These are phyloP conservation scores for Dastarcus helophoroides DNA, from an alignment of 2,888 invertebrate genomes.

Conservation along the genomic window DNA sequence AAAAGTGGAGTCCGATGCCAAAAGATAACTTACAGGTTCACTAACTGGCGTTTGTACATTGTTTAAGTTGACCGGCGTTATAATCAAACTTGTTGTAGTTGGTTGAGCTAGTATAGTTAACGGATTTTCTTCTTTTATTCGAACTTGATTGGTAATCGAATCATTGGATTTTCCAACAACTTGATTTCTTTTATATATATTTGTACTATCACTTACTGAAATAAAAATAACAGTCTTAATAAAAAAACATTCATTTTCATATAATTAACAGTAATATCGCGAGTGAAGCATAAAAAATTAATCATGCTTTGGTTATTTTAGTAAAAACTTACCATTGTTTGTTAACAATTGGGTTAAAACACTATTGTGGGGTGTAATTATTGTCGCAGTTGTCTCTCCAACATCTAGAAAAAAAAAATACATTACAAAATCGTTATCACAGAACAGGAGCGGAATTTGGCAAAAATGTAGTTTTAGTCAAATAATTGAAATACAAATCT, in stretches of 20 bases:
- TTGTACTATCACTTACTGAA: conserved; percentile 18
- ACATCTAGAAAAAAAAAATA: neutral
- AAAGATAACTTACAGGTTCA: conserved; percentile 25
- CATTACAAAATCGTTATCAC: too few species aligned
- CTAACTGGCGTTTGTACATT: conserved; percentile 29
- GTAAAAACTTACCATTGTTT: conserved; percentile 47
- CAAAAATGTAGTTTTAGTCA: too few species aligned
- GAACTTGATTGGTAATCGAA: conserved; percentile 15
- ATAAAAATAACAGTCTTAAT: conserved; percentile 4
- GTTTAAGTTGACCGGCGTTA: conserved; percentile 37
- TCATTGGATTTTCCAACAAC: conserved; percentile 15
- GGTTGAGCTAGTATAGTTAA: conserved; percentile 40
- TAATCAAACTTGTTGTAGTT: conserved; percentile 34
- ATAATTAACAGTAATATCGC: neutral
- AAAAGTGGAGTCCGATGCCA: too few species aligned
- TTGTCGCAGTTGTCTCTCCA: neutral
- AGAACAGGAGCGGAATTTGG: too few species aligned
- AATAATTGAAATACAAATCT: too few species aligned
- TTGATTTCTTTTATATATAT: conserved; percentile 18
- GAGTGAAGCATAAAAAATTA: neutral
- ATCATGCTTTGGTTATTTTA: neutral
- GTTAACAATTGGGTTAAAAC: conserved; percentile 77
- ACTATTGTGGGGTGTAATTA: conserved; percentile 36
- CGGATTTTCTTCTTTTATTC: conserved; percentile 25
- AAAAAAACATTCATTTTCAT: neutral